These are phyloP conservation scores for Villa cingulata DNA, from an alignment of 2,888 invertebrate species.

Conservation along the genomic window DNA sequence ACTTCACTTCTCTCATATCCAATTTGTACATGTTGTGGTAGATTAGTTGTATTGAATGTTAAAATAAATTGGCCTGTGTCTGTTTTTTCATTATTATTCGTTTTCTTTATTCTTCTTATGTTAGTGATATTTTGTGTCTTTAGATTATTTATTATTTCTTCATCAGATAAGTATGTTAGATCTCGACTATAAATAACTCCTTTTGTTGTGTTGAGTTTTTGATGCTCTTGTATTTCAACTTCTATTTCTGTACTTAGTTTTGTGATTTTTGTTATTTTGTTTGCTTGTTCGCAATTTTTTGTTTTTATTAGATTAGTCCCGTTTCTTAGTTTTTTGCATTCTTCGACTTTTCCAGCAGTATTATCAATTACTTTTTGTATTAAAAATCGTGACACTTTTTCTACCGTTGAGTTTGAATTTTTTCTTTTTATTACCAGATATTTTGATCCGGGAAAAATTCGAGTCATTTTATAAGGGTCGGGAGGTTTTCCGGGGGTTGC, in stretches of 20 bases:
- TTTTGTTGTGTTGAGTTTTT: constrained; percentile 2
- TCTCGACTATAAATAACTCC: constrained; percentile 1
- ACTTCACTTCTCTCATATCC: no score
- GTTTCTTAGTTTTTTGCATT: constrained; percentile 7
- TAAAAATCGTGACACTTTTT: constrained; percentile 5
- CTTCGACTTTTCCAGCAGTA: constrained; percentile 2
- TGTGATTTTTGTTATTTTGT: constrained; percentile 2
- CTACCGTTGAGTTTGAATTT: no score
- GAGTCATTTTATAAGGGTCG: no score
- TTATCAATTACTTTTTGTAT: constrained; percentile 3
- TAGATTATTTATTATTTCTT: constrained; percentile 1
- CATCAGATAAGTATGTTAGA: background rate
- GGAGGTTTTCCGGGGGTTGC: no score
- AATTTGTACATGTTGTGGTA: background rate
- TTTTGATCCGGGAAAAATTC: no score
- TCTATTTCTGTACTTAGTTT: background rate
- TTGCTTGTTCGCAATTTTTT: constrained; percentile 7
- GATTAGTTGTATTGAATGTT: background rate
- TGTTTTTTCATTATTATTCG: background rate
- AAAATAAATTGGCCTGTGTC: background rate
- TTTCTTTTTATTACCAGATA: no score
- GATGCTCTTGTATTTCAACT: constrained; percentile 4
- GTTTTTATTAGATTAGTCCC: constrained; percentile 6
- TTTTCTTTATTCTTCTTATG: background rate
- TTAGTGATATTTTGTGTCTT: background rate